phyloP scores from a whole-genome alignment of 2,888 invertebrate genomes.

The Zygaena filipendulae region DNA sequence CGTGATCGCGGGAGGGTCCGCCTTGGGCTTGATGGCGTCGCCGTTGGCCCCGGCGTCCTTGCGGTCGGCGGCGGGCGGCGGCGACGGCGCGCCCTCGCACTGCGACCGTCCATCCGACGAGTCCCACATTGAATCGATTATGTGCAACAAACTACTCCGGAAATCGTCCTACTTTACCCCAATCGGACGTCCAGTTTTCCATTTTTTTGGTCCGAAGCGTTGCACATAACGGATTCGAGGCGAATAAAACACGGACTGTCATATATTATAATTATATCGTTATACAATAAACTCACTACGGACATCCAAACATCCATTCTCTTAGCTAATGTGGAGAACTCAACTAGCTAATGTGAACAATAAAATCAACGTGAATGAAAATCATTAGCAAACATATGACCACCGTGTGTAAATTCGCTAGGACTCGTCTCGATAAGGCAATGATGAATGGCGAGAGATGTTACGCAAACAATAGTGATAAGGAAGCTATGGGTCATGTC shows the following conservation, averaged over 20 bases:
- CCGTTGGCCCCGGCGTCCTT: conserved; percentile 47
- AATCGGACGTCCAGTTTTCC: conserved; percentile 35
- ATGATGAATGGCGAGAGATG: conserved; percentile 6
- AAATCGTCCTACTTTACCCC: conserved; percentile 63
- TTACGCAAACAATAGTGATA: conserved; percentile 15
- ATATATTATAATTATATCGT: conserved; percentile 65
- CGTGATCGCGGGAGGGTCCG: conserved; percentile 65
- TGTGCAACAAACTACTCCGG: conserved; percentile 71
- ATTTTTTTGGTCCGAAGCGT: conserved; percentile 52
- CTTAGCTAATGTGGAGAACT: conserved; percentile 50
- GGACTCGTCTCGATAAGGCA: too few relatives aligned
- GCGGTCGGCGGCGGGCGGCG: conserved; percentile 35
- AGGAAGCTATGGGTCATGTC: conserved; percentile 18
- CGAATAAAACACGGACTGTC: conserved; percentile 70
- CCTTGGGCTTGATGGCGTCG: conserved; percentile 56
- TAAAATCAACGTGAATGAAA: conserved; percentile 57
- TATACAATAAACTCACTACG: conserved; percentile 56
- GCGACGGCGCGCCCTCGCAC: conserved; percentile 52
- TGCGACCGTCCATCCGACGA: conserved; percentile 69
- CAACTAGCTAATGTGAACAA: conserved; percentile 57
- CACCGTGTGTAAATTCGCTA: conserved; percentile 67
- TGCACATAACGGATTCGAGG: conserved; percentile 71
- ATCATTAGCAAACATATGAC: conserved; percentile 62
- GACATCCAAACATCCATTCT: conserved; percentile 61
- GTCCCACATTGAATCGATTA: conserved; percentile 72